Conservation (phyloP, 2,888 invertebrate genomes). For the Sipha maydis region DNA sequence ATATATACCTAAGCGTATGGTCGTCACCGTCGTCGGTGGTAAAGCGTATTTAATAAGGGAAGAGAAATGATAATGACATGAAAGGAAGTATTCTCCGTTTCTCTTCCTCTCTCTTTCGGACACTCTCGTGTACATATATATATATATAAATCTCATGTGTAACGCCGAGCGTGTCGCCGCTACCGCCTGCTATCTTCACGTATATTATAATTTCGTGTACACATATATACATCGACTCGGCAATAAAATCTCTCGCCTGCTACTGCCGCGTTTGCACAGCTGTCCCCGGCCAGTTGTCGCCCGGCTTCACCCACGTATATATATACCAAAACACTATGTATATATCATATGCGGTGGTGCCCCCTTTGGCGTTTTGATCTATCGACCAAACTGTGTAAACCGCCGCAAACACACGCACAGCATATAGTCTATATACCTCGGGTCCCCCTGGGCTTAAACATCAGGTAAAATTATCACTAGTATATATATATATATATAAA, state of each 20-base stretch:
- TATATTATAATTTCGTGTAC: neutral
- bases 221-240: neutral
- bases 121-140: neutral
- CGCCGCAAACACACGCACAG: neutral
- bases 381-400: constrained; percentile 59
- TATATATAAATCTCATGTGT: constrained; percentile 1
- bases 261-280: constrained; percentile 40
- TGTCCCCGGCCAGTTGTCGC: constrained; percentile 54
- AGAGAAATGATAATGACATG: constrained; percentile 39
- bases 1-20: neutral
- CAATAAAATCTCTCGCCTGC: constrained; percentile 41
- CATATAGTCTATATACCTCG: neutral
- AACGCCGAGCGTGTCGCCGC: neutral
- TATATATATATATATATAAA: neutral
- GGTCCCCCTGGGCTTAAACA: constrained; percentile 26
- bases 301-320: neutral
- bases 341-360: neutral
- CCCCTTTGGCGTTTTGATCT: constrained; percentile 61
- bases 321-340: neutral
- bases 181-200: neutral
- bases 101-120: neutral
- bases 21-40: neutral
- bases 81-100: constrained; percentile 13
- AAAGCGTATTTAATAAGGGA: constrained; percentile 32
- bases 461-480: constrained; percentile 46